Evolutionary conservation across 2,797 vertebrate genomes (phyloP).

Genomic region (Microctenopoma steveboyesi): DNA sequence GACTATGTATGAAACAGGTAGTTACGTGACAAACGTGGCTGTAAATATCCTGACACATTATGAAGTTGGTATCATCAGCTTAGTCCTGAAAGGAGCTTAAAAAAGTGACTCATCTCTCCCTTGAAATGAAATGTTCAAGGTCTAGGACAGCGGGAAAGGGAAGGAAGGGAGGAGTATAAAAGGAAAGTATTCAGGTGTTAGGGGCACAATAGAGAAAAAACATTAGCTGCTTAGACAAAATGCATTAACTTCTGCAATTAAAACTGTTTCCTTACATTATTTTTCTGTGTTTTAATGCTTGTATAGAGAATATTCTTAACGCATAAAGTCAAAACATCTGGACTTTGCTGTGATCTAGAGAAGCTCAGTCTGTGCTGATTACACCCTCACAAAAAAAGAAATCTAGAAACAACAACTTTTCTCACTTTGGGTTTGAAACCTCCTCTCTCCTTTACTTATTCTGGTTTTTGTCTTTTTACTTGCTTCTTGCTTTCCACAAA

Average conservation of each 20-base stretch:
- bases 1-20: conserved; percentile 20
- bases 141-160: conserved; percentile 31
- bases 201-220: background rate
- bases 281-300: background rate
- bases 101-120: conserved; percentile 50
- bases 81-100: conserved; percentile 25
- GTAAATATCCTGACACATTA: conserved; percentile 9
- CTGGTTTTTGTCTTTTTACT: conserved; percentile 9
- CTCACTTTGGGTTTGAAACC: conserved; percentile 26
- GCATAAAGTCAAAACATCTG: background rate
- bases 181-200: conserved; percentile 42
- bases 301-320: too few species aligned
- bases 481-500: conserved; percentile 44
- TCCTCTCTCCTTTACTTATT: conserved; percentile 39
- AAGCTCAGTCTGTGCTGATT: background rate
- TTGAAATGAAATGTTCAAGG: conserved; percentile 25
- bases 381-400: too few species aligned
- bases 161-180: conserved; percentile 23
- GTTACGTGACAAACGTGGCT: conserved; percentile 14
- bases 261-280: background rate
- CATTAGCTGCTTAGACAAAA: background rate
- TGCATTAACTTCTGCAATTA: too few species aligned
- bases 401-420: background rate
- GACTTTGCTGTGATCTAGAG: background rate
- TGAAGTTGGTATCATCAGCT: conserved; percentile 31